phyloP scores from a whole-genome alignment of 2,888 invertebrate genomes.

The Leptura quadrifasciata region DNA sequence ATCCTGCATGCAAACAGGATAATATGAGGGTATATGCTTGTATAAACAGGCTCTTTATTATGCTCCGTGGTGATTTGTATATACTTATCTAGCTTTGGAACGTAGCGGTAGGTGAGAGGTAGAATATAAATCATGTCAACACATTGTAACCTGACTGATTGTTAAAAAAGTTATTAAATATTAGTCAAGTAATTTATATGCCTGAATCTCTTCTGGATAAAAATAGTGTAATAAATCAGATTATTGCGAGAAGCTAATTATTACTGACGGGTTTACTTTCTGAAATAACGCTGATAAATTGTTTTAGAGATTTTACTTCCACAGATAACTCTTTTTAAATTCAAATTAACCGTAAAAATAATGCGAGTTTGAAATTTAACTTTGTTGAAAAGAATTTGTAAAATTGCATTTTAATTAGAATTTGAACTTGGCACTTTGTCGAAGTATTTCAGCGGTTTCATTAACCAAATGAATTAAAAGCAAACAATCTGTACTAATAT shows the following conservation, averaged over 20 bases:
- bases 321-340: slow-evolving; percentile 31
- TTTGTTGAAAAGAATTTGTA: neutral
- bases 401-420: neutral
- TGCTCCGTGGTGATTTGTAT: neutral
- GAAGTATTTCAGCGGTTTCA: neutral
- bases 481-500: too few relatives aligned
- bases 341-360: slow-evolving; percentile 24
- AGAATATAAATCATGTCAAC: slow-evolving; percentile 20
- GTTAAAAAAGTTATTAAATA: slow-evolving; percentile 32
- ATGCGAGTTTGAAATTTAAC: slow-evolving; percentile 8
- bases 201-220: slow-evolving; percentile 25
- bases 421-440: neutral
- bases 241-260: slow-evolving; percentile 57
- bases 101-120: neutral
- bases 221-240: slow-evolving; percentile 51
- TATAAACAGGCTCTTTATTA: neutral
- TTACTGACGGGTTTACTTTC: slow-evolving; percentile 49
- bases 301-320: slow-evolving; percentile 26
- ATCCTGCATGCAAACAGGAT: too few relatives aligned
- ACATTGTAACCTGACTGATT: slow-evolving; percentile 17
- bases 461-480: neutral
- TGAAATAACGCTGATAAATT: slow-evolving; percentile 40
- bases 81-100: neutral
- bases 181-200: slow-evolving; percentile 30
- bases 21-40: neutral